Conservation (phyloP, 2,888 invertebrate species). For the Thyatira batis region DNA sequence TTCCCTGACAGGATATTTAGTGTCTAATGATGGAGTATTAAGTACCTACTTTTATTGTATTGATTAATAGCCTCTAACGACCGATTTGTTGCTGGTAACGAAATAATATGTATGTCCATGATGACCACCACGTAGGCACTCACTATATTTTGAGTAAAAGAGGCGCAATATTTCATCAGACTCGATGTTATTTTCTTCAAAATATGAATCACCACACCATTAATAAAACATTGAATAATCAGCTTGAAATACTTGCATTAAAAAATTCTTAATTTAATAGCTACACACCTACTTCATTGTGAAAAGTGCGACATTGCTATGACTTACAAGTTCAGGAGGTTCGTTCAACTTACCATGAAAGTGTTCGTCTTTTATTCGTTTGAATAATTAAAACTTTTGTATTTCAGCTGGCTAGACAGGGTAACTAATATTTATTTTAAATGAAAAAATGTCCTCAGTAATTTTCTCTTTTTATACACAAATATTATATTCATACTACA, state of each 20-base stretch:
- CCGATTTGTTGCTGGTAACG: no score
- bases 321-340: not conserved
- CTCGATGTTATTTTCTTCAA: not conserved
- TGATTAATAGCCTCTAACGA: no score
- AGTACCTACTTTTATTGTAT: no score
- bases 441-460: not conserved
- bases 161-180: not conserved
- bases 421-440: not conserved
- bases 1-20: not conserved
- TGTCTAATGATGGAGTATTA: no score
- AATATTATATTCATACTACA: not conserved
- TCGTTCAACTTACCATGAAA: constrained; percentile 3
- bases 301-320: not conserved
- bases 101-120: not conserved
- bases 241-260: not conserved
- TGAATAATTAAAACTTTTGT: not conserved
- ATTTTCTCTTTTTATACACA: not conserved
- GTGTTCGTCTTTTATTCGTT: not conserved
- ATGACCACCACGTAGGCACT: not conserved
- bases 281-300: no score
- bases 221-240: not conserved
- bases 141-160: not conserved
- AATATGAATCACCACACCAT: not conserved
- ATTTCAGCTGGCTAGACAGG: not conserved
- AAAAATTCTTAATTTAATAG: not conserved